These are phyloP conservation scores for Pteria penguin DNA, from an alignment of 2,888 invertebrate genomes.

Conservation along the genomic window DNA sequence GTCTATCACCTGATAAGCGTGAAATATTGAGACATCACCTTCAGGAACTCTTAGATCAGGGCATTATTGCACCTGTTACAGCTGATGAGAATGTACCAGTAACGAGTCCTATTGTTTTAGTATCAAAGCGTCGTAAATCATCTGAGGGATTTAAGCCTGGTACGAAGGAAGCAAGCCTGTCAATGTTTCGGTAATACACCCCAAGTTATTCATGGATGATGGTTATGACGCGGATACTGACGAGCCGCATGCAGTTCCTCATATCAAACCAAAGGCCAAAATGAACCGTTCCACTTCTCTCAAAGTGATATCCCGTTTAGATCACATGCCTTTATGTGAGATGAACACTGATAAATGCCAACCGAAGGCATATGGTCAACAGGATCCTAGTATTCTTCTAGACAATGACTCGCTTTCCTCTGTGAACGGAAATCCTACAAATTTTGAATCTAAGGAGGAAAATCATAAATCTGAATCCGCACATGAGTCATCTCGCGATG, in stretches of 20 bases:
- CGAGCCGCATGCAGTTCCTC: not conserved
- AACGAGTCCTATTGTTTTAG: constrained; percentile 40
- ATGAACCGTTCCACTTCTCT: not conserved
- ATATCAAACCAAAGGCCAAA: not conserved
- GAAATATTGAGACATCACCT: constrained; percentile 32
- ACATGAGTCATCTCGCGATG: not conserved
- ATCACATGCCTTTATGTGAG: not conserved
- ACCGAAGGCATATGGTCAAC: not conserved
- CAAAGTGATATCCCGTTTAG: not conserved
- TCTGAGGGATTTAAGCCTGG: constrained; percentile 4
- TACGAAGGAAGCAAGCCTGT: constrained; percentile 31
- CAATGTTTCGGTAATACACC: constrained; percentile 24
- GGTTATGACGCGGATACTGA: constrained; percentile 13
- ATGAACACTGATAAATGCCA: not conserved
- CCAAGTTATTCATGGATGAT: not conserved
- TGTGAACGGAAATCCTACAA: not conserved
- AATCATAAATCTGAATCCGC: not conserved
- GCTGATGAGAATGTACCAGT: constrained; percentile 38
- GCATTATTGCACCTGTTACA: constrained; percentile 42
- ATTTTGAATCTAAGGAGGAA: not conserved
- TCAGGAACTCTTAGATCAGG: constrained; percentile 39
- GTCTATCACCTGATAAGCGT: constrained; percentile 23
- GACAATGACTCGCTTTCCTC: not conserved
- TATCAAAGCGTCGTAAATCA: constrained; percentile 37
- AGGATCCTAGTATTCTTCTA: not conserved